phyloP scores from a whole-genome alignment of 2,888 invertebrate species.

The Biston stratarius region DNA sequence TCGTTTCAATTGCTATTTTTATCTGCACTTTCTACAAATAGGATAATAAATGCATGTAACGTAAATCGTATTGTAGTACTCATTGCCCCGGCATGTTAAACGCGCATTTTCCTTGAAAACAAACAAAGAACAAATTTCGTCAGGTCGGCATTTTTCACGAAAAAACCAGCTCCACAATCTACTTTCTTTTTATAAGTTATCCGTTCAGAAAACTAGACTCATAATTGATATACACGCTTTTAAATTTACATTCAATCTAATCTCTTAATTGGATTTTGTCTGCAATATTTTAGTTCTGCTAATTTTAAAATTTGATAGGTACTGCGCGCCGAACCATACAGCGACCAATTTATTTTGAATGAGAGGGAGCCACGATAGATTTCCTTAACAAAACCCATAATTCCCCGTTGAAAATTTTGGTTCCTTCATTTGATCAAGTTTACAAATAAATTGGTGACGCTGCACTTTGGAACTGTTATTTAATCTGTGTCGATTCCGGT shows the following conservation, averaged over 20 bases:
- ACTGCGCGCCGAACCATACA: conserved; percentile 22
- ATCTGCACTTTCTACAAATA: conserved; percentile 25
- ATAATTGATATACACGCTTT: conserved; percentile 18
- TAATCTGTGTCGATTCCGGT: conserved; percentile 33
- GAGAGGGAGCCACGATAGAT: background rate
- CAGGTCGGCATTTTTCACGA: background rate
- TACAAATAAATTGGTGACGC: background rate
- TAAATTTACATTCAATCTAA: conserved; percentile 32
- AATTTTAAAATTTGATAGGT: conserved; percentile 45
- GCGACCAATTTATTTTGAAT: background rate
- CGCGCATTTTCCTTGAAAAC: background rate
- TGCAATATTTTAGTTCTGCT: conserved; percentile 39
- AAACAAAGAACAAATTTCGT: background rate
- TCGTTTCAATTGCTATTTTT: conserved; percentile 35
- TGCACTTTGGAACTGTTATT: background rate
- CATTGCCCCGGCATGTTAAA: no score
- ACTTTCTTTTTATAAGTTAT: conserved; percentile 12
- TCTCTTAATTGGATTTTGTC: conserved; percentile 43
- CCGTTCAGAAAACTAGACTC: conserved; percentile 17
- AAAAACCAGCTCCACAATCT: background rate
- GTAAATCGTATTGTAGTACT: no score
- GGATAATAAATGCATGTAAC: background rate
- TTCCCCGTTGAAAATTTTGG: background rate
- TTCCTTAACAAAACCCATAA: background rate
- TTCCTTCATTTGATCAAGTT: conserved; percentile 6